Percentiles rank a stretch among this genome's conserved stretches.
These are phyloP conservation scores for Acanthoscelides obtectus DNA, from an alignment of 2,888 invertebrate genomes.

Conservation along the genomic window DNA sequence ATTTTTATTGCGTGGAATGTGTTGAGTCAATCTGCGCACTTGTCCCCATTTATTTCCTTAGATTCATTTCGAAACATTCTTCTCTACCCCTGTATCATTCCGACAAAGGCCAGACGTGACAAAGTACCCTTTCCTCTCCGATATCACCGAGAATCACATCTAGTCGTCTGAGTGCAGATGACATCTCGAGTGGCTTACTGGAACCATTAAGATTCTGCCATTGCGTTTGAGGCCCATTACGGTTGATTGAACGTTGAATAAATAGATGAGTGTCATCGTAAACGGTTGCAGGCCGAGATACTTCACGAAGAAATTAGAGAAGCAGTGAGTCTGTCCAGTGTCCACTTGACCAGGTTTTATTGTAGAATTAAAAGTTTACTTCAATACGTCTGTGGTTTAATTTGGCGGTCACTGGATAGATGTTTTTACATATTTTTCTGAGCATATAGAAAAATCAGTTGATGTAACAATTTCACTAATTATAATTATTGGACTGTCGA, in stretches of 20 bases:
- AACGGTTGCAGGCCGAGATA: not conserved
- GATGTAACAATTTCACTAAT: no score
- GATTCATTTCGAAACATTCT: no score
- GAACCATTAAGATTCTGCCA: not conserved
- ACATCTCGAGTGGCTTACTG: not conserved
- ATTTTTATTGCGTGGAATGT: no score
- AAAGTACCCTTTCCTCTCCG: not conserved
- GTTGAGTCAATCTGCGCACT: no score
- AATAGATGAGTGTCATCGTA: not conserved
- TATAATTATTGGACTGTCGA: no score
- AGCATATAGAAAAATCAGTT: no score
- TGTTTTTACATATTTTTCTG: no score
- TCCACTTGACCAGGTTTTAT: no score
- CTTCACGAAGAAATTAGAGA: not conserved
- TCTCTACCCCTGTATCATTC: not conserved
- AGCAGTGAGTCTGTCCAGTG: not conserved
- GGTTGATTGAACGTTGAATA: not conserved
- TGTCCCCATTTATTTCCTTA: no score
- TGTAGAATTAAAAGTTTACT: no score
- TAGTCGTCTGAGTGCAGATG: not conserved
- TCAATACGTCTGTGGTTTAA: no score
- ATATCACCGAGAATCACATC: not conserved
- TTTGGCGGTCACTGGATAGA: no score
- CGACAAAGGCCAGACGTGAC: not conserved
- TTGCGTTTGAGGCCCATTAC: not conserved